Conservation (phyloP, 2,797 vertebrate species). For the Hoplostethus atlanticus region DNA sequence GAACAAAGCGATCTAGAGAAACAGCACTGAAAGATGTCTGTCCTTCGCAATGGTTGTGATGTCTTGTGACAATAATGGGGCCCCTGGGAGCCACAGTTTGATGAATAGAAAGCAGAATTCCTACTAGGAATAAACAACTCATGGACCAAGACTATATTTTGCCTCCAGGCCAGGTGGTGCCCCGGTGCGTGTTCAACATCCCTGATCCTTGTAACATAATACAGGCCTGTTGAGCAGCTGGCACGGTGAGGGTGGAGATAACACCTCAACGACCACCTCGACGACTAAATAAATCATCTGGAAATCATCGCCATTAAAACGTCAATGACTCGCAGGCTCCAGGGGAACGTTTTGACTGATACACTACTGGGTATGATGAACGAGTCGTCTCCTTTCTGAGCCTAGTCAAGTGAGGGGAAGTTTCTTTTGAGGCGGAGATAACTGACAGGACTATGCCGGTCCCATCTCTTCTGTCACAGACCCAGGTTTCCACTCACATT, state of each 20-base stretch:
- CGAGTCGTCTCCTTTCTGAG: background rate
- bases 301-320: background rate
- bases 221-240: background rate
- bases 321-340: background rate
- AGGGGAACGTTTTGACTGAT: background rate
- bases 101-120: constrained; percentile 16
- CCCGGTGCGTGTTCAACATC: background rate
- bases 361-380: constrained; percentile 2
- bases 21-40: constrained; percentile 46
- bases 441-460: constrained; percentile 9
- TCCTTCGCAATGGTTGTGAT: constrained; percentile 22
- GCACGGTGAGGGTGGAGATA: background rate
- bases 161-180: background rate
- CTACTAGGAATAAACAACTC: background rate
- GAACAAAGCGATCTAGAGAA: constrained; percentile 56
- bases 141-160: background rate
- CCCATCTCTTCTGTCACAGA: constrained; percentile 26
- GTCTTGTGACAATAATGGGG: constrained; percentile 29
- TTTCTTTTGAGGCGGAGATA: background rate
- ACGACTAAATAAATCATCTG: background rate
- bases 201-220: background rate
- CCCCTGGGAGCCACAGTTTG: constrained; percentile 15
- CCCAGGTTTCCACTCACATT: constrained; percentile 62
- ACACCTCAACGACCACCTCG: background rate
- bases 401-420: background rate